Evolutionary conservation across 1,140 invertebrate species (phyloP).

Genomic region (Drosophila sp.): DNA sequence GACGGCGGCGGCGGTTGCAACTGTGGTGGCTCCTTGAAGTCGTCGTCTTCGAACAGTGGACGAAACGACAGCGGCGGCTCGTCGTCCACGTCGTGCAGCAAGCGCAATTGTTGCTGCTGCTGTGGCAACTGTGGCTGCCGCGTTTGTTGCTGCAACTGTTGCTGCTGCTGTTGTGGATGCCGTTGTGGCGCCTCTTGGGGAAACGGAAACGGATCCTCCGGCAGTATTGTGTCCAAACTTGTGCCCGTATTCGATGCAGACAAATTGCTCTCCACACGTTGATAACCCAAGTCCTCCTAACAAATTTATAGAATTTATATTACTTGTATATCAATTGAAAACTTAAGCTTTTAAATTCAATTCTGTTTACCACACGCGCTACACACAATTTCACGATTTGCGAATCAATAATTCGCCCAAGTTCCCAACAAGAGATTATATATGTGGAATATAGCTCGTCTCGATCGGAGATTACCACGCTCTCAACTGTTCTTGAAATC

Average conservation of each 20-base stretch:
- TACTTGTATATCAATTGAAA: no score
- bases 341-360: no score
- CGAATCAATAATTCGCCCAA: constrained; percentile 56
- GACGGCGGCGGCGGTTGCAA: background rate
- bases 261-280: constrained; percentile 77
- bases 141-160: constrained; percentile 30
- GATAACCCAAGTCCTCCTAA: constrained; percentile 79
- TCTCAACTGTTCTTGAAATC: constrained; percentile 44
- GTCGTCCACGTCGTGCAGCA: constrained; percentile 56
- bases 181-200: constrained; percentile 71
- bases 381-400: constrained; percentile 39
- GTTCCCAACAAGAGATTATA: constrained; percentile 36
- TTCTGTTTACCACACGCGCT: constrained; percentile 11
- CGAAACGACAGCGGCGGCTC: constrained; percentile 75
- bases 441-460: constrained; percentile 32
- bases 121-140: constrained; percentile 34
- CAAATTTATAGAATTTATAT: constrained; percentile 2
- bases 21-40: constrained; percentile 66
- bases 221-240: constrained; percentile 83
- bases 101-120: constrained; percentile 40
- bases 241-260: constrained; percentile 83
- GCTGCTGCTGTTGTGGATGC: constrained; percentile 58
- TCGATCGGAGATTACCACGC: constrained; percentile 36
- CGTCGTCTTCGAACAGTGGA: constrained; percentile 73
- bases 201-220: constrained; percentile 81